Evolutionary conservation across 2,113 vertebrate species (phyloP), one percentile per base, ranked within the genome.

Genomic region (Gambusia affinis): DNA sequence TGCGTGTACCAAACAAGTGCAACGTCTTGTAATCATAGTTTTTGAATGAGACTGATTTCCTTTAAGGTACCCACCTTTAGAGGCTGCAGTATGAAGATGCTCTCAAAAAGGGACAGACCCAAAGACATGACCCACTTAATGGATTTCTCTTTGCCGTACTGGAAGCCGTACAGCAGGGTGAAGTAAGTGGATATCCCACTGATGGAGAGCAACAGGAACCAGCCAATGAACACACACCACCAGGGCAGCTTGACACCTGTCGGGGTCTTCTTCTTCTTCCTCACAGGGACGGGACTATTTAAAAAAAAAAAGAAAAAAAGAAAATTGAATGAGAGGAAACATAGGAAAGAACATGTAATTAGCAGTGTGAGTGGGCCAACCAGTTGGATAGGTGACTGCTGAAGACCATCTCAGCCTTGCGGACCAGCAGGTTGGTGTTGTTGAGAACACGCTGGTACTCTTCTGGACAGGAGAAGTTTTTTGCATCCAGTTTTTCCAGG

Each of bases 11-110:
- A 24, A 57, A 57, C 22, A n/a, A 57, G 51, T 57, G 7, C 2
- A 10, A 57, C 51, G 10, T n/a, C 10, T 28, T 29, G 27, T 17
- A 47, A n/a, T 0, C 12, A 33, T 8, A 30, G 65, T 14, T 47
- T 47, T 19, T 19, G 44, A 47, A 47, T 47, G 19, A 47, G 17
- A 19, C 14, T 27, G 12, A 17, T 70, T 37, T 66, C 71, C 24
- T n/a, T 2, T 17, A 63, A 10, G 65, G 44, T 12, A 54, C 83
- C 33, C 33, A 95, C 95, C 93, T 95, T 96, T 22, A 96, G 92
- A 30, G 95, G 95, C 85, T 96, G 95, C 75, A 96, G 84, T 73
- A 96, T 91, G 64, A 96, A 96, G 87, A 96, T 96, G 85, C 95
- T 96, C 80, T 96, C 92, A 80, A 96, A 94, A n/a, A 96, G 93